These are phyloP conservation scores for Potamilus streckersoni DNA, from an alignment of 1,140 invertebrate genomes.

Conservation along the genomic window DNA sequence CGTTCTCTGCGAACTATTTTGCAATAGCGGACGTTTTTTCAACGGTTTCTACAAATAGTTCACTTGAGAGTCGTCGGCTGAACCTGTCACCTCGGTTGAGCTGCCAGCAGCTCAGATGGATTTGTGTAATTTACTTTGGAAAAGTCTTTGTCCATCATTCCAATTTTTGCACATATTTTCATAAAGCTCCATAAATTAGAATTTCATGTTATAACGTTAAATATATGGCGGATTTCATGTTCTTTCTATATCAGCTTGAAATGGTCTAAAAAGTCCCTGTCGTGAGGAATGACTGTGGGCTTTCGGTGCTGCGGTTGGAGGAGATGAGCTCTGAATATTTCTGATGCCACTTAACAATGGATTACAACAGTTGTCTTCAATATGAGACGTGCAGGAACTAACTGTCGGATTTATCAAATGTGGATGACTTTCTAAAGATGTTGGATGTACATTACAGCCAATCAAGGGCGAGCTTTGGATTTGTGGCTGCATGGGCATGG, in stretches of 20 bases:
- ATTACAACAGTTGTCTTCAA: conserved; percentile 36
- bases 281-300: conserved; percentile 33
- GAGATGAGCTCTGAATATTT: conserved; percentile 27
- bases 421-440: conserved; percentile 21
- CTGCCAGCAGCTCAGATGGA: no score
- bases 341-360: conserved; percentile 19
- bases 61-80: no score
- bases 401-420: conserved; percentile 28
- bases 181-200: no score
- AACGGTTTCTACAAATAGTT: no score
- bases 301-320: conserved; percentile 24
- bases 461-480: conserved; percentile 18
- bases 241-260: conserved; percentile 42
- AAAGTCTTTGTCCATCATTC: no score
- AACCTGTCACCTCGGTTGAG: no score
- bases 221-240: conserved; percentile 10
- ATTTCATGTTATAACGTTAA: no score
- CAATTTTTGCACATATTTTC: no score
- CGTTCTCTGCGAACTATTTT: no score
- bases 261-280: conserved; percentile 49
- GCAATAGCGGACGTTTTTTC: no score
- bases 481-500: conserved; percentile 27
- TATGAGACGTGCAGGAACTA: conserved; percentile 23
- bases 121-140: no score
- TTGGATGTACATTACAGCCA: conserved; percentile 13